Percentiles rank a stretch among this genome's conserved stretches.
These are phyloP conservation scores for Plecturocebus donacophilus DNA, from an alignment of 2,113 vertebrate species.

Conservation along the genomic window DNA sequence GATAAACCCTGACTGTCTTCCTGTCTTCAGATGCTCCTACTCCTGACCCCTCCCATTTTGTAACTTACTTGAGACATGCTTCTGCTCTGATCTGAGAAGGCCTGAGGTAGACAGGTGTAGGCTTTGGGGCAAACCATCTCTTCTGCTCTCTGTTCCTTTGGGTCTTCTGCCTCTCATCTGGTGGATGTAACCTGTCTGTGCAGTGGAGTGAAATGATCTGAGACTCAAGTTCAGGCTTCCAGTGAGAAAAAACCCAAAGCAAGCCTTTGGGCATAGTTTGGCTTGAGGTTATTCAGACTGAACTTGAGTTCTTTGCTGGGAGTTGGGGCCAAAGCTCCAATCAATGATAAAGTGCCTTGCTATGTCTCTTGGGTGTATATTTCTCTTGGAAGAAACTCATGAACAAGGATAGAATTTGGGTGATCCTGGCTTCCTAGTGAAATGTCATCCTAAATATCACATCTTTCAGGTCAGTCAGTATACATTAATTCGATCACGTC, in stretches of 20 bases:
- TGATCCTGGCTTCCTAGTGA: background rate
- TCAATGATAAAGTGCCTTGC: background rate
- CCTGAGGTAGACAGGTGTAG: background rate
- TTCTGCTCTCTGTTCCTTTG: background rate
- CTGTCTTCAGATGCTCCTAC: background rate
- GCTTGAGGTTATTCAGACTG: background rate
- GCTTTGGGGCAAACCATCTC: background rate
- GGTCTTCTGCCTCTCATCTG: background rate
- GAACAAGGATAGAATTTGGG: background rate
- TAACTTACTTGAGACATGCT: background rate
- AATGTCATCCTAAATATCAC: background rate
- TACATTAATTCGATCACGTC: background rate
- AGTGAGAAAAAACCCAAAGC: background rate
- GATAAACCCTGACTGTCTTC: background rate
- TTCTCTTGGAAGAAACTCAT: background rate
- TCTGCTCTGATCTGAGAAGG: background rate
- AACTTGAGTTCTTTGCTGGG: background rate
- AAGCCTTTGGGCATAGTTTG: background rate
- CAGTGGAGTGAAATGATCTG: background rate
- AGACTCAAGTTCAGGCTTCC: background rate
- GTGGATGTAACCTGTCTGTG: background rate
- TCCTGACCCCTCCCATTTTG: background rate
- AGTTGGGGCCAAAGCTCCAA: background rate
- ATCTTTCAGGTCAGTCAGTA: background rate
- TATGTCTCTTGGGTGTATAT: background rate